phyloP scores from a whole-genome alignment of 2,888 invertebrate species.

The Nomada fucata region DNA sequence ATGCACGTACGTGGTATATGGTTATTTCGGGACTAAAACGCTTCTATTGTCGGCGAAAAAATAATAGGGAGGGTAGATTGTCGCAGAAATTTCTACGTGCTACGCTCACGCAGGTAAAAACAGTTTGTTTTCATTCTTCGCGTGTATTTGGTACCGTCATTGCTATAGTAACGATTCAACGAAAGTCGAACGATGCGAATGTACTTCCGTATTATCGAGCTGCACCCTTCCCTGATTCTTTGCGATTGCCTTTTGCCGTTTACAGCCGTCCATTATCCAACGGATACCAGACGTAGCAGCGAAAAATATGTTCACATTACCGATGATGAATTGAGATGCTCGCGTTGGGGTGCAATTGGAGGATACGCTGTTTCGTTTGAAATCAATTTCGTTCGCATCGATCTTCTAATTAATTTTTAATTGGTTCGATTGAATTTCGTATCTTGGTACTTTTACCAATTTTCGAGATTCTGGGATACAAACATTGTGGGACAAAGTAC shows the following conservation, averaged over 20 bases:
- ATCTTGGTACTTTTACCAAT: too few species aligned
- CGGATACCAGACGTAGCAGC: background rate
- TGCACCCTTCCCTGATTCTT: slow-evolving; percentile 22
- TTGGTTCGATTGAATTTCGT: too few species aligned
- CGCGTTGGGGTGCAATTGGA: too few species aligned
- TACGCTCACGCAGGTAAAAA: background rate
- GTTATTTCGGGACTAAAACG: slow-evolving; percentile 28
- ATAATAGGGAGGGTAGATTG: background rate
- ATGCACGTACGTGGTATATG: background rate
- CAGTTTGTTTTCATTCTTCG: slow-evolving; percentile 10
- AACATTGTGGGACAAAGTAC: too few species aligned
- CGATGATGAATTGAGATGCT: too few species aligned
- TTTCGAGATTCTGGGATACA: too few species aligned
- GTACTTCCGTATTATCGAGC: slow-evolving; percentile 51
- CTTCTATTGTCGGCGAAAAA: slow-evolving; percentile 2
- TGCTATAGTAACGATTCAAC: slow-evolving; percentile 57
- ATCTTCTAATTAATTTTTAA: too few species aligned
- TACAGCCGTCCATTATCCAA: background rate
- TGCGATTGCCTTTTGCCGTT: background rate
- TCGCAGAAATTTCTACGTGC: background rate
- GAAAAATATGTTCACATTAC: too few species aligned
- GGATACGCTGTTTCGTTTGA: too few species aligned
- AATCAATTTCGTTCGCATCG: too few species aligned
- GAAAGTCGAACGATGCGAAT: slow-evolving; percentile 49
- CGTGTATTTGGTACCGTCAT: slow-evolving; percentile 43